A percentile compares a stretch with the other conserved stretches of the same genome.
These are phyloP conservation scores for Acanthosepion esculentum DNA, from an alignment of 2,888 invertebrate genomes.

Conservation along the genomic window DNA sequence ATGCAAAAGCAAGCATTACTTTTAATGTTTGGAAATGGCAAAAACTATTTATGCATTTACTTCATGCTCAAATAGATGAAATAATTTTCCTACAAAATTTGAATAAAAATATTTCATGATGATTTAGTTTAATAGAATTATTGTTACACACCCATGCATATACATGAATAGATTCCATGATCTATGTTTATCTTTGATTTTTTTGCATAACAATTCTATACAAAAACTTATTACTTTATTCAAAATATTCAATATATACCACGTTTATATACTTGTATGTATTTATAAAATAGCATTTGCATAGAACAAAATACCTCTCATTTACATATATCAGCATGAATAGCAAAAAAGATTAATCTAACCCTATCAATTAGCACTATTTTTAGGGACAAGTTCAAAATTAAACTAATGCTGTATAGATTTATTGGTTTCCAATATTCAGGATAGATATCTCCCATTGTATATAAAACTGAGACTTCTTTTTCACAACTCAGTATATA, in stretches of 20 bases:
- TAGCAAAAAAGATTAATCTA: background rate
- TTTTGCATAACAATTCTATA: no score
- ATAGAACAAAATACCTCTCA: background rate
- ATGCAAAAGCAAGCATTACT: no score
- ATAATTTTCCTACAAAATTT: no score
- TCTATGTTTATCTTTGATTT: background rate
- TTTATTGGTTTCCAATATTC: background rate
- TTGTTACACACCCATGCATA: background rate
- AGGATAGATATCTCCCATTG: background rate
- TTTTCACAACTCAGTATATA: slow-evolving; percentile 3
- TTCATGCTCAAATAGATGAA: no score
- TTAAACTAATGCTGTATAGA: background rate
- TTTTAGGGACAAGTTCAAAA: background rate
- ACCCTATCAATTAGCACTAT: background rate
- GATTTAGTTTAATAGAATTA: background rate
- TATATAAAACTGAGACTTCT: background rate
- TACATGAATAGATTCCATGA: background rate
- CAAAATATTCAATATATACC: background rate
- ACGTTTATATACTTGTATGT: background rate
- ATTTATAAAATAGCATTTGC: background rate
- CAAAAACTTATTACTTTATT: background rate
- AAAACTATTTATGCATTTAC: no score
- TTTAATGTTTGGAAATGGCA: no score
- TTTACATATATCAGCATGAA: background rate
- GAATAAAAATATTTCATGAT: no score